Percentiles rank a stretch among this genome's conserved stretches.
phyloP scores from a whole-genome alignment of 2,888 invertebrate species.

The Schizaphis graminum region DNA sequence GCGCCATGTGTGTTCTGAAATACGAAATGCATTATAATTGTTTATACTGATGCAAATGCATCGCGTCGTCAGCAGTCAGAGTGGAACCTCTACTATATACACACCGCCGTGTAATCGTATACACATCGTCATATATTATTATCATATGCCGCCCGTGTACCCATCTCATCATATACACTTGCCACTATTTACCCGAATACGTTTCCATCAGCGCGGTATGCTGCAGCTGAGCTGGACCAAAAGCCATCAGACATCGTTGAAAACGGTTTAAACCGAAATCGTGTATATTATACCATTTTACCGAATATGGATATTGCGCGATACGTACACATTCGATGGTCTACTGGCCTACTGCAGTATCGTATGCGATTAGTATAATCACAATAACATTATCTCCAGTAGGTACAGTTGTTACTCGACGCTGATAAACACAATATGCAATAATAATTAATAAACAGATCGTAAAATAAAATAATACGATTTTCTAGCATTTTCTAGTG shows the following conservation, averaged over 20 bases:
- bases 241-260: neutral
- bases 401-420: too few relatives aligned
- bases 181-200: neutral
- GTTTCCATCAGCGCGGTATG: neutral
- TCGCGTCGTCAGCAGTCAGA: neutral
- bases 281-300: neutral
- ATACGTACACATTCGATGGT: neutral
- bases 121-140: neutral
- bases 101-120: neutral
- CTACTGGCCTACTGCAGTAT: too few relatives aligned
- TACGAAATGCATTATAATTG: conserved; percentile 41
- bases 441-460: too few relatives aligned
- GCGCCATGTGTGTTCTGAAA: neutral
- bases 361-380: too few relatives aligned
- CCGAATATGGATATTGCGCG: neutral
- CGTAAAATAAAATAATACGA: too few relatives aligned
- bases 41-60: conserved; percentile 39
- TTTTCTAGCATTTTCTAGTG: neutral
- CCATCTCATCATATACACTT: neutral
- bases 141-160: neutral
- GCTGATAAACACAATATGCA: too few relatives aligned
- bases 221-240: neutral
- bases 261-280: neutral
- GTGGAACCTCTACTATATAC: neutral
- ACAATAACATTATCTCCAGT: too few relatives aligned